phyloP scores from a whole-genome alignment of 2,797 vertebrate genomes.

The Parambassis ranga region DNA sequence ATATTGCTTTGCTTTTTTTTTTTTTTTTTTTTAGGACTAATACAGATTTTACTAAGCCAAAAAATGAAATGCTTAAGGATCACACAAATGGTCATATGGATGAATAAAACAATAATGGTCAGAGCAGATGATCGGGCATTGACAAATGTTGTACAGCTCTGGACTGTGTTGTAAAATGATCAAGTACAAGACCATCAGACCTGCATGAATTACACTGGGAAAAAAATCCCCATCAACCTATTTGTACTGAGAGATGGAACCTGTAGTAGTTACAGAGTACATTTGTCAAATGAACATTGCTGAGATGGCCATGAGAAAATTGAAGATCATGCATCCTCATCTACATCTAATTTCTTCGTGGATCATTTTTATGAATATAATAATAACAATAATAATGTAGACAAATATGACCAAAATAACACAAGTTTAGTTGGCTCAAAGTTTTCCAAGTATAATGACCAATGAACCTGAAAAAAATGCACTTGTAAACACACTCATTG shows the following conservation, averaged over 20 bases:
- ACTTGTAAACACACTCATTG: not conserved
- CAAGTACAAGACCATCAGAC: not conserved
- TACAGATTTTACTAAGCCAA: constrained; percentile 1
- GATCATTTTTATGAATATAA: constrained; percentile 24
- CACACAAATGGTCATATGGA: not conserved
- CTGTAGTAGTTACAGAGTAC: not conserved
- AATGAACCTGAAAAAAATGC: not conserved
- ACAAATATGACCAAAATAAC: not conserved
- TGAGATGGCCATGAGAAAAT: constrained; percentile 17
- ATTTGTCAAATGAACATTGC: not conserved
- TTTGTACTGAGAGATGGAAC: not conserved
- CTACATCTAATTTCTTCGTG: constrained; percentile 35
- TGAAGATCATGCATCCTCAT: constrained; percentile 9
- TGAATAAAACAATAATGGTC: not conserved
- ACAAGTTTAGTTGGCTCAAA: too few relatives aligned
- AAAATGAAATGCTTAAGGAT: not conserved
- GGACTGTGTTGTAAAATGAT: not conserved
- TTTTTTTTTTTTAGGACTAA: constrained; percentile 7
- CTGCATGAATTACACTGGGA: not conserved
- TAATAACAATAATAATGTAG: not conserved
- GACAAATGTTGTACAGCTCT: not conserved
- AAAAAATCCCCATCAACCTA: too few relatives aligned
- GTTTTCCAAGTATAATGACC: accelerated
- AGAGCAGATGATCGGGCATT: not conserved
- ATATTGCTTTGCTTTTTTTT: not conserved